Conservation (phyloP, 1,140 invertebrate genomes). For the Drosophila equinoxialis region DNA sequence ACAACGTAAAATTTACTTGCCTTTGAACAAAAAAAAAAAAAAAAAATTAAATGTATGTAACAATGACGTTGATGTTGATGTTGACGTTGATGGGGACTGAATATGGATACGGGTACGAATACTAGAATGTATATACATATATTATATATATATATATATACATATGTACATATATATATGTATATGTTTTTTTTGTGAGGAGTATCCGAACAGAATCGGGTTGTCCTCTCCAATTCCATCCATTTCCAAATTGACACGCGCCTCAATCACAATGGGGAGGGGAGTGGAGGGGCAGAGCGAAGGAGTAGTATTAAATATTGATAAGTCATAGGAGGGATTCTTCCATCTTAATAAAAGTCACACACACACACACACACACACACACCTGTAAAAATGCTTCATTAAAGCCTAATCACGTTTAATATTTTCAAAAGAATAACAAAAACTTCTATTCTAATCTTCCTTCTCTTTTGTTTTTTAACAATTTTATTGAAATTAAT, state of each 20-base stretch:
- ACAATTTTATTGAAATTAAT: too few relatives aligned
- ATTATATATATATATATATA: too few relatives aligned
- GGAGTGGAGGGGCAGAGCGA: too few relatives aligned
- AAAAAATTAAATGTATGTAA: conserved; percentile 24
- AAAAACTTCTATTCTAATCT: too few relatives aligned
- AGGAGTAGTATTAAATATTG: neutral
- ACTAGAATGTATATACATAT: neutral
- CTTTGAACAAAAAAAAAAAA: conserved; percentile 44
- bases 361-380: too few relatives aligned
- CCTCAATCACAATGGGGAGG: neutral
- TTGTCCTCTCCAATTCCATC: neutral
- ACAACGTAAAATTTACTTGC: conserved; percentile 66
- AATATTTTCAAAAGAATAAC: too few relatives aligned
- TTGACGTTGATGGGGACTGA: conserved; percentile 17
- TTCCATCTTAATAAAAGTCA: too few relatives aligned
- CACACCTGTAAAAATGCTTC: neutral
- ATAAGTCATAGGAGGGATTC: neutral
- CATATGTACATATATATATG: too few relatives aligned
- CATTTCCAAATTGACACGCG: neutral
- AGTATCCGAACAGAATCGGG: neutral
- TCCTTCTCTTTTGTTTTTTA: too few relatives aligned
- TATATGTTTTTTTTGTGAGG: neutral
- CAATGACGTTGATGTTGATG: conserved; percentile 23
- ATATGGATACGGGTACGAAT: neutral
- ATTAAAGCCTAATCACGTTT: too few relatives aligned